These are phyloP conservation scores for Falco punctatus DNA, from an alignment of 2,113 vertebrate species.

Conservation along the genomic window DNA sequence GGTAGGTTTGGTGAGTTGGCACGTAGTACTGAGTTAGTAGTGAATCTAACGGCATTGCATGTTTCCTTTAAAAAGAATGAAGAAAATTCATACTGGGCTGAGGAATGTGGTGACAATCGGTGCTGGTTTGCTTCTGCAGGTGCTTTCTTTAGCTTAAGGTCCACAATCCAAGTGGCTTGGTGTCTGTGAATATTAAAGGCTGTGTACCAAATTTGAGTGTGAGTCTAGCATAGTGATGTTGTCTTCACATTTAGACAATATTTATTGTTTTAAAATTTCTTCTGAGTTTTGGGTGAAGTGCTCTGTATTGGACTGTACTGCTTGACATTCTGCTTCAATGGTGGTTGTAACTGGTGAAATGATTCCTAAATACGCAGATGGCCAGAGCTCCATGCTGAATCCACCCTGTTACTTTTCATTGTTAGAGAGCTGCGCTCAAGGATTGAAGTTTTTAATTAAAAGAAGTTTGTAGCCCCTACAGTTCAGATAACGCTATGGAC, in stretches of 20 bases:
- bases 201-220: background rate
- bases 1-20: background rate
- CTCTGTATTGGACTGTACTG: background rate
- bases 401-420: no score
- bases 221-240: background rate
- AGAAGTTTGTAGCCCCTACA: background rate
- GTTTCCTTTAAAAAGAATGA: background rate
- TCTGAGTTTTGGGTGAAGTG: background rate
- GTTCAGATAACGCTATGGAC: background rate
- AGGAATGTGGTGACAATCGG: no score
- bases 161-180: background rate
- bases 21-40: background rate
- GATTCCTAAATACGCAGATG: background rate
- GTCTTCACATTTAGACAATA: background rate
- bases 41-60: background rate
- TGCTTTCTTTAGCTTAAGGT: background rate
- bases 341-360: background rate
- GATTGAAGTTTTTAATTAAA: background rate
- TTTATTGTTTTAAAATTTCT: background rate
- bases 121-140: background rate
- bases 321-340: rapidly evolving
- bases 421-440: background rate
- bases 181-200: background rate
- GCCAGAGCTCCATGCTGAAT: background rate
- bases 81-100: background rate